Percentiles rank a stretch among this genome's conserved stretches.
Conservation (phyloP, 1,140 invertebrate genomes). For the Microplitis demolitor region DNA sequence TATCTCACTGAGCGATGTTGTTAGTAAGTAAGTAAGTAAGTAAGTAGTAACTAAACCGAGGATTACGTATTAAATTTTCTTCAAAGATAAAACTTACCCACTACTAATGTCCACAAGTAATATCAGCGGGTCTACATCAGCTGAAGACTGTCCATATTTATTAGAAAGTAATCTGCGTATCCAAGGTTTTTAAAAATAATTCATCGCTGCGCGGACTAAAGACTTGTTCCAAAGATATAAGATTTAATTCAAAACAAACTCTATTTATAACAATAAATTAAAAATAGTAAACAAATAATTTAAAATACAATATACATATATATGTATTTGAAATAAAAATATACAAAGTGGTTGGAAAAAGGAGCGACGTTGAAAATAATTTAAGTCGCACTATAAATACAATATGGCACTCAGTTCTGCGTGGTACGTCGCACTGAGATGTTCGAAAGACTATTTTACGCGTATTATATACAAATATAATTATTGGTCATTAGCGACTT, state of each 20-base stretch:
- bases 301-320: conserved; percentile 25
- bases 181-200: background rate
- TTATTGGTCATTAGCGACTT: too few species aligned
- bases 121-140: too few species aligned
- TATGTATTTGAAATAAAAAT: conserved; percentile 22
- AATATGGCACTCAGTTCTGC: conserved; percentile 60
- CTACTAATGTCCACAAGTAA: background rate
- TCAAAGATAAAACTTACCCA: background rate
- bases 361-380: conserved; percentile 58
- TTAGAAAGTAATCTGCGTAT: too few species aligned
- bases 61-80: background rate
- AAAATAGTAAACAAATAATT: background rate
- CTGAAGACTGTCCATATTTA: too few species aligned
- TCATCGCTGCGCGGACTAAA: background rate
- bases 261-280: background rate
- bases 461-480: too few species aligned
- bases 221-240: too few species aligned
- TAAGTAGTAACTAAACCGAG: background rate
- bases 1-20: too few species aligned
- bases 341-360: conserved; percentile 43
- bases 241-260: too few species aligned
- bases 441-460: conserved; percentile 41
- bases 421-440: conserved; percentile 52
- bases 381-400: conserved; percentile 61
- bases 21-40: background rate